phyloP scores from a whole-genome alignment of 2,797 vertebrate species.

The Aeoliscus strigatus region DNA sequence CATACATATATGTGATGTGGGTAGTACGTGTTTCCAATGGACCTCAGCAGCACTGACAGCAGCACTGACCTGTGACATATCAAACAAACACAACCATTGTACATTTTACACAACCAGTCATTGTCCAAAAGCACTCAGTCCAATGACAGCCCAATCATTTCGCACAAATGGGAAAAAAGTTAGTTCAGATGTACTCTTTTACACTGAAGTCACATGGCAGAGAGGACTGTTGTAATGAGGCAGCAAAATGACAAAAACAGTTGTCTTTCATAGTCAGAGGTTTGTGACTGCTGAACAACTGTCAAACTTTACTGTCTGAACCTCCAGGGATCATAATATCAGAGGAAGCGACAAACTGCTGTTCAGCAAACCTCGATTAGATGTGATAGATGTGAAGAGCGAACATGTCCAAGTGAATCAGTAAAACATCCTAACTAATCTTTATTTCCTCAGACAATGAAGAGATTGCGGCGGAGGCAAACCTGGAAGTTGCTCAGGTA shows the following conservation, averaged over 20 bases:
- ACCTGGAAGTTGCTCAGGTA: slow-evolving; percentile 67
- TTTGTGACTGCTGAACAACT: too few relatives aligned
- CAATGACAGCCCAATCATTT: not conserved
- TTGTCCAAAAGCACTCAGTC: slow-evolving; percentile 8
- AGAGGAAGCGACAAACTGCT: not conserved
- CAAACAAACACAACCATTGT: slow-evolving; percentile 40
- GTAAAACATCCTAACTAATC: not conserved
- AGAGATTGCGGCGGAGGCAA: slow-evolving; percentile 42
- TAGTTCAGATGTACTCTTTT: too few relatives aligned
- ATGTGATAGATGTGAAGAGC: too few relatives aligned
- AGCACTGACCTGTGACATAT: slow-evolving; percentile 41
- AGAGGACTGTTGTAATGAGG: too few relatives aligned
- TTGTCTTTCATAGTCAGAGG: too few relatives aligned
- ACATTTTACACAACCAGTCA: slow-evolving; percentile 10
- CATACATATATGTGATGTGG: slow-evolving; percentile 53
- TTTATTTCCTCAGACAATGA: slow-evolving; percentile 44
- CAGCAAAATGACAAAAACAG: not conserved
- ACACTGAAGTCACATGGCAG: too few relatives aligned
- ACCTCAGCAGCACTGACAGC: slow-evolving; percentile 22
- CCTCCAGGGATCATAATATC: too few relatives aligned
- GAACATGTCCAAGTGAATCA: too few relatives aligned
- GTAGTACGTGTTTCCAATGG: slow-evolving; percentile 43
- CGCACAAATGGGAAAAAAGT: too few relatives aligned
- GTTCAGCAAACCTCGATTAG: not conserved
- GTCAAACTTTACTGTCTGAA: too few relatives aligned